Base-by-base conservation (phyloP, 2,888 invertebrate species). In the Cenopis cana region DNA sequence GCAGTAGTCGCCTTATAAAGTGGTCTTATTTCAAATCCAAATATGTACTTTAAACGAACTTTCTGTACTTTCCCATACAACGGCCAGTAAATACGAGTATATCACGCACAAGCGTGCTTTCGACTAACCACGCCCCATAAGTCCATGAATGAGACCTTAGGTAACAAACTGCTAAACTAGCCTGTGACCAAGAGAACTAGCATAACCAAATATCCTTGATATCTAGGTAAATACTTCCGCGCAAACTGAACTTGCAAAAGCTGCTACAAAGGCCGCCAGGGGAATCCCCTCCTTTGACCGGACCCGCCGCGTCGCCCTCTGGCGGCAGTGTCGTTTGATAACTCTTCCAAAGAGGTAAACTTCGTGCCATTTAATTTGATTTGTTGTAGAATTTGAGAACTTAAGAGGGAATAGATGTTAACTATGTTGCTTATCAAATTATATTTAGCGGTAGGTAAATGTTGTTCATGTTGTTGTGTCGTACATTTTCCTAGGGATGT, bases 211-310 rank as follows among this genome's bases (percentile, higher is more conserved):
- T 65, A 60, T 70, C 70, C 41, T 24, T 59, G 65, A 66, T 66
- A 66, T 54, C 70, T 9, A 46, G 33, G 65, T 60, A 70, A 70
- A 70, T 65, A 70, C 41, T 70, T 66, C 70, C 65, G 62, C 18
- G 33, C 54, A 66, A 66, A 59, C 65, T 69, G 41, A 41, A 69
- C 41, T 59, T 12, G 59, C 54, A 70, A 66, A 65, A 60, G 52
- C 65, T 29, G 29, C 55, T 57, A 70, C 70, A 65, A 70, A 65
- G 65, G 59, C 41, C 60, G 59, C 59, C 59, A 18, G 46, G 70
- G 70, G 57, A 70, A 18, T 64, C 59, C 70, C 70, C 59, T 59
- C 41, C 70, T 70, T 70, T 70, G 70, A 70, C 54, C 59, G 70
- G 52, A 20, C n/a, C n/a, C n/a, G n/a, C n/a, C 68, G 33, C 52